Evolutionary conservation across 2,113 vertebrate genomes (phyloP), one percentile per base, ranked within the genome.

Genomic region (Alouatta palliata): DNA sequence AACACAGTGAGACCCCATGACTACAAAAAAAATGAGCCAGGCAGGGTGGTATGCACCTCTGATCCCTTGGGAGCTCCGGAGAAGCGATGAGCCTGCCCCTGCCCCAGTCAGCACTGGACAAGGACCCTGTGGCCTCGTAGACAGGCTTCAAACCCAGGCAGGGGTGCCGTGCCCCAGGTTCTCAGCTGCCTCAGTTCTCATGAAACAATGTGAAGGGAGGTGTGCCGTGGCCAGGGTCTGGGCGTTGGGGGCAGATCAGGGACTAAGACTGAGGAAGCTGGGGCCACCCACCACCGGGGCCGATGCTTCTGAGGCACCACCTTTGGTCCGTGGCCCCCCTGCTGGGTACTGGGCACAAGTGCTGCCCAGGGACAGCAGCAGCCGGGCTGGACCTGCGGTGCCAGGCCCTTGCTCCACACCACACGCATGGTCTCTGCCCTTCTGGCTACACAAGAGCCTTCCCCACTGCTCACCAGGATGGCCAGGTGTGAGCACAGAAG

Each of bases 141-240:
- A 70, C 5, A 37, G 47, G 32, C 47, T 68, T 19, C 52, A 21
- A 11, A 70, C 37, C 47, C 20, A 3, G 49, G 85, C 23, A 27
- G 32, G 19, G 21, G 21, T 9, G 6, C 4, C 0, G 0, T 7
- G 11, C 35, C 40, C 40, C 64, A 21, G 3, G 23, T 0, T 2
- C 8, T 21, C 32, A 12, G 14, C 32, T n/a, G 21, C 37, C 49
- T 14, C 30, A 56, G 45, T 40, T 35, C n/a, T n/a, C 19, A 16
- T 10, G 61, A 54, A 54, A 25, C 12, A 40, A 73, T 3, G 43
- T 5, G 5, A 37, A 49, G 52, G 43, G 75, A 45, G 23, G 21
- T 86, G 35, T 58, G 8, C 6, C 10, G 6, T 7, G 40, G 71
- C 40, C 12, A 23, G 37, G 35, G 68, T 9, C 68, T 71, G 68